Base-by-base conservation (phyloP, 2,113 vertebrate genomes). In the Capreolus pygargus region DNA sequence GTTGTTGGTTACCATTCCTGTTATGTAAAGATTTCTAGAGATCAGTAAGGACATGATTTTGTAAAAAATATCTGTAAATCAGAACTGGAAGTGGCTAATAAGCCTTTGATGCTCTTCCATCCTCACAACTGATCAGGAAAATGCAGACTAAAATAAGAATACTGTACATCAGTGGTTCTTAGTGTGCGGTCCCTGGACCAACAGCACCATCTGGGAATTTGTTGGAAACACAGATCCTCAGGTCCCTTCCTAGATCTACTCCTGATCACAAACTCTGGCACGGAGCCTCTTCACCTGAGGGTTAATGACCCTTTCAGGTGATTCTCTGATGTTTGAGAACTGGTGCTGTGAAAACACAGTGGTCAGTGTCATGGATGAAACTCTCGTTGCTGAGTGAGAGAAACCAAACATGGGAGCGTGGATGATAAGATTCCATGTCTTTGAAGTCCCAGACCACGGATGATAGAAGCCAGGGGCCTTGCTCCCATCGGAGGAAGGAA, bases 321-420 rank as follows among this genome's bases (percentile, higher is more conserved):
- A 55, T 55, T 85, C 95, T 58, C 67, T 39, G 39, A 93, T 7
- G 14, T 78, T 17, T 74, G 74, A 74, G 83, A 47, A 15, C 36
- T 23, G 3, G 11, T 10, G 52, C 43, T 28, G 4, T 0, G 36
- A 43, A 23, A 16, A 82, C 58, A 28, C 28, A 1, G 2, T 3
- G 13, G 60, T 52, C 36, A 9, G 0, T 25, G 2, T 76, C 13
- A 0, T 55, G 43, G 57, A 2, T 43, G 52, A 61, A 57, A 27
- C 67, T 28, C 79, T 33, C 5, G 0, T 2, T 7, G 11, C n/a
- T 15, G 52, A 27, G 6, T 25, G 16, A 60, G 52, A 58, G 64
- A 89, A 74, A 39, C 23, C 36, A 33, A n/a, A 36, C 10, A 0
- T 25, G 36, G 55, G 25, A 60, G 11, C 27, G 1, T 36, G 8